Base-by-base conservation (phyloP, 30 jellyfish, hydroid and myxozoan genomes). In the Cassiopea xamachana region DNA sequence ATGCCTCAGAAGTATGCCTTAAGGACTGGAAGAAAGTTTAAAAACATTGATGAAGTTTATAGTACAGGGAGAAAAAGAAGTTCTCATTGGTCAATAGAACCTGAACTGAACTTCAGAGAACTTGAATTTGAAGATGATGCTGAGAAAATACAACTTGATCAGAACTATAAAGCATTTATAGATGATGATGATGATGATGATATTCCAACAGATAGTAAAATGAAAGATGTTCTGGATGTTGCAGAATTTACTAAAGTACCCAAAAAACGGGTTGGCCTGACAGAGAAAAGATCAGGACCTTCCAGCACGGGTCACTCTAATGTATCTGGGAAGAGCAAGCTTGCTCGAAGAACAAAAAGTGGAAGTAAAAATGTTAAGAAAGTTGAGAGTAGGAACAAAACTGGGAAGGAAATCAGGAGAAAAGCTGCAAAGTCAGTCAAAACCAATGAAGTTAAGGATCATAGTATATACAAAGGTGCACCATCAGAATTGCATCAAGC, bases 81-180 rank as follows among this genome's bases (percentile, higher is more conserved):
- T 78, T 77, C 93, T 8, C 94, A 89, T 82, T 96, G 99, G 99
- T 98, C 96, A 17, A 60, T 82, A 9, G 72, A 80, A 72, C 99
- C 99, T 2, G 98, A 96, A 17, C 67, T 82, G 69, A 85, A 89
- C 55, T 84, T 91, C 71, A 50, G 95, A 48, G 99, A 96, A 74
- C 77, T 96, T 2, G 99, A 92, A 9, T 16, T 96, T 80, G 98
- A 96, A 51, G 98, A 96, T 7, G 99, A 96, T 82, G 94, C 91
- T 16, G 99, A 96, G 83, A 96, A 86, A 75, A 87, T 96, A 8
- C 90, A 90, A 55, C 93, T 96, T 46, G 99, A 96, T 87, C 96
- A 87, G 48, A 92, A 96, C 68, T 96, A 92, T 61, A 92, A 96
- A 82, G 93, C 91, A 16, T 96, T 96, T 86, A 80, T 96, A 9